Evolutionary conservation across 2,888 invertebrate species (phyloP).

Genomic region (Mesopsocus fuscifrons): DNA sequence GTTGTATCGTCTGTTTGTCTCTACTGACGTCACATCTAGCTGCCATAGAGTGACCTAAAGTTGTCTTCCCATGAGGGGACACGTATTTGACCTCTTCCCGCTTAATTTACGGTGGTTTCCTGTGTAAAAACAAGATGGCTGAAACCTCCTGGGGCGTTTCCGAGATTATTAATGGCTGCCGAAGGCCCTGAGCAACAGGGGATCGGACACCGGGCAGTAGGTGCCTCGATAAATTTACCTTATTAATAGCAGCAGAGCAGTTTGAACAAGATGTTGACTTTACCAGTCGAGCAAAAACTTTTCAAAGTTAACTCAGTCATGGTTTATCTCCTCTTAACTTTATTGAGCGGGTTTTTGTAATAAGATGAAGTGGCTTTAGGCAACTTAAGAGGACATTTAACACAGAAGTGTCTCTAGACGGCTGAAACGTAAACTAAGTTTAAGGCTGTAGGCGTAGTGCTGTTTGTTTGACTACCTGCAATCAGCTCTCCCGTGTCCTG

Average conservation of each 20-base stretch:
- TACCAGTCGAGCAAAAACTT: neutral
- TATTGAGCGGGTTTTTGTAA: neutral
- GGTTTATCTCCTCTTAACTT: neutral
- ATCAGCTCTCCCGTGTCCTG: too few species aligned
- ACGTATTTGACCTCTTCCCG: neutral
- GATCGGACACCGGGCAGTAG: neutral
- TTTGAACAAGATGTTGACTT: neutral
- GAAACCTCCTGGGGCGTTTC: neutral
- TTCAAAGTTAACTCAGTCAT: neutral
- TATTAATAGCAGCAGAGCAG: neutral
- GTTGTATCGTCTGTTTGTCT: too few species aligned
- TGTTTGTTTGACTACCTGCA: too few species aligned
- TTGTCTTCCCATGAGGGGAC: too few species aligned
- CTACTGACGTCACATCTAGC: too few species aligned
- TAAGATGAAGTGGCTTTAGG: neutral
- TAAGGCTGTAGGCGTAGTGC: too few species aligned
- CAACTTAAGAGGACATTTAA: too few species aligned
- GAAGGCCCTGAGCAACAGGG: neutral
- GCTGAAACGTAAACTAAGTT: too few species aligned
- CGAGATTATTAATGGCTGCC: neutral
- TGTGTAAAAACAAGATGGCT: neutral
- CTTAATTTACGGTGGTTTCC: neutral
- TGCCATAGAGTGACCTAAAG: too few species aligned
- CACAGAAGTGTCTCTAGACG: too few species aligned
- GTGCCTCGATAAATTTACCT: neutral